These are phyloP conservation scores for Isichthys henryi DNA, from an alignment of 2,113 vertebrate genomes.

Conservation along the genomic window DNA sequence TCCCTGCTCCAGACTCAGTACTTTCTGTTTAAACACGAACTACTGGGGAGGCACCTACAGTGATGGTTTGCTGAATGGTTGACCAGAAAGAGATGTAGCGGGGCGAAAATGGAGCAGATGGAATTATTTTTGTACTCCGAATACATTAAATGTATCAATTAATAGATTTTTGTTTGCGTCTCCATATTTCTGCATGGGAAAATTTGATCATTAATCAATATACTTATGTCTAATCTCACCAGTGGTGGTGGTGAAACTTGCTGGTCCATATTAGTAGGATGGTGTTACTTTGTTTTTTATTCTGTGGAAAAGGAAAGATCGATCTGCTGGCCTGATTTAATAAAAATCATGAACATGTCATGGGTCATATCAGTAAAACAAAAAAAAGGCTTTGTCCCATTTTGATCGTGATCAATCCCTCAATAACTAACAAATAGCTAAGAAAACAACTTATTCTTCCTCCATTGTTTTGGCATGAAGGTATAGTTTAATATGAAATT, in stretches of 20 bases:
- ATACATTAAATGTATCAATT: background rate
- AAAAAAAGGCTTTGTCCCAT: background rate
- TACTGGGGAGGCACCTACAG: background rate
- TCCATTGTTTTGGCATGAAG: background rate
- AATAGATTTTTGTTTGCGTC: background rate
- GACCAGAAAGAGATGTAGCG: background rate
- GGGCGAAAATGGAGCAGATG: background rate
- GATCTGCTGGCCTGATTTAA: background rate
- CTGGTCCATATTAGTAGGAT: background rate
- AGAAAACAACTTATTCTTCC: background rate
- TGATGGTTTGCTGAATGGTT: background rate
- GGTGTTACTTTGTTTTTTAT: background rate
- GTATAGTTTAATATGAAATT: background rate
- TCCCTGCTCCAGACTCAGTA: background rate
- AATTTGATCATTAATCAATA: background rate
- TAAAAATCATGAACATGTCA: background rate
- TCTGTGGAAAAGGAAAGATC: background rate
- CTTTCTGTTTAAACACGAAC: background rate
- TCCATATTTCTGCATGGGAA: background rate
- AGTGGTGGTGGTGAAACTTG: background rate
- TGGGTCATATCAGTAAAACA: background rate
- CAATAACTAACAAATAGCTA: background rate
- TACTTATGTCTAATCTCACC: background rate
- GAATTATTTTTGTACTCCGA: background rate
- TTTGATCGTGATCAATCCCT: background rate